Evolutionary conservation across 2,797 vertebrate genomes (phyloP), one percentile per base, ranked within the genome.

Genomic region (Ara ararauna): DNA sequence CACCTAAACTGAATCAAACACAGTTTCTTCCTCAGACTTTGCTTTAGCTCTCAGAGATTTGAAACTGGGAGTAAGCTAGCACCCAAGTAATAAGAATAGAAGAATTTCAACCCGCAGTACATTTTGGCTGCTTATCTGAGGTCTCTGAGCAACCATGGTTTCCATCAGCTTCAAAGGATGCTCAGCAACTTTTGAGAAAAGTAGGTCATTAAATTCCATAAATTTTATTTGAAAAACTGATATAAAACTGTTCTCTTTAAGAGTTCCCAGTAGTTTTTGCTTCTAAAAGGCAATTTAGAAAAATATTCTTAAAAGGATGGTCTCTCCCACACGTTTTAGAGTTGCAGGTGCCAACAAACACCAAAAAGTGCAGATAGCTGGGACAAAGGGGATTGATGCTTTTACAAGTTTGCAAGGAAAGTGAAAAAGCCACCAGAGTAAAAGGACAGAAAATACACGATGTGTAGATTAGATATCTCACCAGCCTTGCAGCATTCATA

Each of bases 131-230:
- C 58, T 83, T 92, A 64, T 92, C 64, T 79, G 50, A 89, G 42
- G 64, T 93, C 51, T 74, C 74, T 79, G 71, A 83, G 72, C 68
- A 87, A 26, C 72, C 53, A 36, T 58, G n/a, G 45, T 87, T 96
- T 91, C 70, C 66, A 84, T 58, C 47, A 62, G 10, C 50, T 91
- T 84, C 87, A 89, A 85, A 87, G 60, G 65, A 80, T 85, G 44
- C 42, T 90, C 65, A 70, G 54, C 22, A 87, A 50, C 45, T 85
- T 62, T 78, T 54, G 36, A 87, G 75, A 78, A 93, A 95, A 92
- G 17, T 51, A 91, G 36, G 40, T 76, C 19, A 76, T 56, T 36
- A 93, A 51, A 65, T 72, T 94, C 42, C 78, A 81, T 44, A 73
- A 2, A 67, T 73, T 89, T 87, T 7, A 30, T 75, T 60, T 76